Conservation (phyloP, 2,113 vertebrate genomes). For the Lates calcarifer region DNA sequence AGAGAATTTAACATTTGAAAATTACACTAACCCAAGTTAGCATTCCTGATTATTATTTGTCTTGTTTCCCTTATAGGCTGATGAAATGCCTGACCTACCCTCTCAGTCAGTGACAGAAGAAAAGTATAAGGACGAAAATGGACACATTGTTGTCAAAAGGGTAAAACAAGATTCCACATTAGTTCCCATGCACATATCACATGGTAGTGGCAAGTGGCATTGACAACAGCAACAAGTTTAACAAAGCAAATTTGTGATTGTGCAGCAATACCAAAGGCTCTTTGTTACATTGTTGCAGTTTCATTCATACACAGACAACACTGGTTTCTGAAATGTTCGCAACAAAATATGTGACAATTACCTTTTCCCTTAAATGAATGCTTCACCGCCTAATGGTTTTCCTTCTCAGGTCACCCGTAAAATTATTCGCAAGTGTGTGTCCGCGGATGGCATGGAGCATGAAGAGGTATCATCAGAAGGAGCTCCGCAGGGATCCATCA, state of each 20-base stretch:
- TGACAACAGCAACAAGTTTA: background rate
- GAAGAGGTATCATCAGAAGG: slow-evolving; percentile 88
- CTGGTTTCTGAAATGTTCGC: background rate
- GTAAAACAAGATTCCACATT: slow-evolving; percentile 77
- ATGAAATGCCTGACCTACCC: slow-evolving; percentile 89
- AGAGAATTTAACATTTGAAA: background rate
- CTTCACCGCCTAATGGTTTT: background rate
- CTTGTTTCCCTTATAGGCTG: slow-evolving; percentile 82
- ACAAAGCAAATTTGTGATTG: background rate
- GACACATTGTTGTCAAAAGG: slow-evolving; percentile 91
- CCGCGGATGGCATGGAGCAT: slow-evolving; percentile 86
- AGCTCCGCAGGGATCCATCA: slow-evolving; percentile 77
- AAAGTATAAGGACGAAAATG: slow-evolving; percentile 90
- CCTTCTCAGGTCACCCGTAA: slow-evolving; percentile 89
- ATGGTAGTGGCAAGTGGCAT: background rate
- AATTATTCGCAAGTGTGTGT: slow-evolving; percentile 88
- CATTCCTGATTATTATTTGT: slow-evolving; percentile 31
- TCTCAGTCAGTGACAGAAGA: slow-evolving; percentile 91
- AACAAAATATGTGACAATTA: background rate
- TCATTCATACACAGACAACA: background rate
- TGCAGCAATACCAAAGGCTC: background rate
- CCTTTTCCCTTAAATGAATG: background rate
- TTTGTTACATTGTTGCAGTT: background rate
- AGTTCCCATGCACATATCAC: background rate
- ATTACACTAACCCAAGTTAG: background rate